These are phyloP conservation scores for Trinectes maculatus DNA, from an alignment of 2,113 vertebrate genomes.

Conservation along the genomic window DNA sequence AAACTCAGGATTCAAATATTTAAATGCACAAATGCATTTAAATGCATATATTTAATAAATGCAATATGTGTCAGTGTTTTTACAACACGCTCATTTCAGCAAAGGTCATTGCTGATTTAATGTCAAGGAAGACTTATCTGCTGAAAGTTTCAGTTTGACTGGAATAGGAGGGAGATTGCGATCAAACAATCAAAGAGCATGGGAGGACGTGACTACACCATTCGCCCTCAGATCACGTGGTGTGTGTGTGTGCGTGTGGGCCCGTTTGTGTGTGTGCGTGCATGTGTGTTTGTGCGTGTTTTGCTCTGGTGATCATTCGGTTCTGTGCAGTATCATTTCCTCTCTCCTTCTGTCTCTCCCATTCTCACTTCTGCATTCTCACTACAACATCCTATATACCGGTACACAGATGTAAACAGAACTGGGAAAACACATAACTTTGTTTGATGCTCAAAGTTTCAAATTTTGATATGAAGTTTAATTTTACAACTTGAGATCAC, in stretches of 20 bases:
- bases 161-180: conserved; percentile 64
- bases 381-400: conserved; percentile 67
- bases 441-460: background rate
- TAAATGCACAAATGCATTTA: background rate
- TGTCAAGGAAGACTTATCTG: conserved; percentile 51
- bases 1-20: background rate
- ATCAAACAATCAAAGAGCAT: conserved; percentile 67
- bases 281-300: conserved; percentile 9
- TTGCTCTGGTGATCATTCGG: conserved; percentile 72
- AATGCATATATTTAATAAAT: background rate
- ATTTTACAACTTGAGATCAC: conserved; percentile 3
- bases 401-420: conserved; percentile 58
- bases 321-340: conserved; percentile 73
- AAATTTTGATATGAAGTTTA: no score
- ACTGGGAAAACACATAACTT: conserved; percentile 34
- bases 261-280: conserved; percentile 18
- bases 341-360: conserved; percentile 73
- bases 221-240: conserved; percentile 68
- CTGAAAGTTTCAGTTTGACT: conserved; percentile 68
- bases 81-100: no score
- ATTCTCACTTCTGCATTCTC: conserved; percentile 77
- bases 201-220: conserved; percentile 70
- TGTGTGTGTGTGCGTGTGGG: conserved; percentile 17
- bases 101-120: conserved; percentile 60
- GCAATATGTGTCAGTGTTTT: no score